Evolutionary conservation across 1,140 invertebrate species (phyloP).

Genomic region (Drosophila biarmipes): DNA sequence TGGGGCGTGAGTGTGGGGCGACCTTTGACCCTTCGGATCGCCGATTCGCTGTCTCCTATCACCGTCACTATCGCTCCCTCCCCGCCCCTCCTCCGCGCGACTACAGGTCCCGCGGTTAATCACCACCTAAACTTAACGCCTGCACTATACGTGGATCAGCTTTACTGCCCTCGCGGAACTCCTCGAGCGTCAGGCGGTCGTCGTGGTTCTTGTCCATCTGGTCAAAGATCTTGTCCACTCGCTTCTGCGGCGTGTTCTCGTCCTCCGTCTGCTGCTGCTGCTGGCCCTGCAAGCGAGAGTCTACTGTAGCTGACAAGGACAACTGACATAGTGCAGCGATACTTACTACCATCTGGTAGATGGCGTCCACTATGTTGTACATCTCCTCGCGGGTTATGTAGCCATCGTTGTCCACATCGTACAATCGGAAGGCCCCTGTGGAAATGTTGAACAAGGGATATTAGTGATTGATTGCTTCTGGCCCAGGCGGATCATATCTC

Average conservation of each 20-base stretch:
- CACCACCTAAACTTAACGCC: constrained; percentile 92
- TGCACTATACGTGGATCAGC: constrained; percentile 99
- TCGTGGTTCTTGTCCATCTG: constrained; percentile 99
- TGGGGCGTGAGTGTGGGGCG: constrained; percentile 84
- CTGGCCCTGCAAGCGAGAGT: constrained; percentile 88
- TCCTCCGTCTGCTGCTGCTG: constrained; percentile 95
- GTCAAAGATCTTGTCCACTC: constrained; percentile 98
- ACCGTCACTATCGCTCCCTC: constrained; percentile 31
- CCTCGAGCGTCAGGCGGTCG: constrained; percentile 88
- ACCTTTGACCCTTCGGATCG: constrained; percentile 11
- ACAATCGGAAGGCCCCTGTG: constrained; percentile 97
- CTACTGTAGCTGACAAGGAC: neutral
- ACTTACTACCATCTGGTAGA: constrained; percentile 99
- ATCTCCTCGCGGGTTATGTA: constrained; percentile 99
- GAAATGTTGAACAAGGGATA: neutral
- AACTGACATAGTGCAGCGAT: neutral
- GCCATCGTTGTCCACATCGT: constrained; percentile 98
- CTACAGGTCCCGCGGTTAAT: constrained; percentile 62
- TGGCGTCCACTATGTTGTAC: constrained; percentile 99
- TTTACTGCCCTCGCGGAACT: constrained; percentile 99
- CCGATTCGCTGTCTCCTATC: constrained; percentile 61
- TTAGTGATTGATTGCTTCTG: neutral
- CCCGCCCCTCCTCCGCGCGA: constrained; percentile 19
- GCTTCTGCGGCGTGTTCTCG: constrained; percentile 97
- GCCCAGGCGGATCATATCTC: too few relatives aligned